Conservation (phyloP, 2,888 invertebrate genomes). For the Heteropelma amictum region DNA sequence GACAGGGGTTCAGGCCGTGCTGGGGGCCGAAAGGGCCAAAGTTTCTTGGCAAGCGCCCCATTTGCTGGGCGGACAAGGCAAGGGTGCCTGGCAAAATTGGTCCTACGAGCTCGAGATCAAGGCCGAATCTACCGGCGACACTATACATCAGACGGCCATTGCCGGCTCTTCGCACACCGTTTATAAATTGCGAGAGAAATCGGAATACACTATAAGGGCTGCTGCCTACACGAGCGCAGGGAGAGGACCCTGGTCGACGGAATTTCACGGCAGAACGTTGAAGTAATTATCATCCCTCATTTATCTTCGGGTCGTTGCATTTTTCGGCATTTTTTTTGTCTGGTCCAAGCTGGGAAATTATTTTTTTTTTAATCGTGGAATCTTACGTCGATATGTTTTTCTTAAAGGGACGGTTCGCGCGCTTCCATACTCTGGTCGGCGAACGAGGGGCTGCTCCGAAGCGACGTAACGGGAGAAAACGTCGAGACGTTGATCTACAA, state of each 20-base stretch:
- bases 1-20: slow-evolving; percentile 87
- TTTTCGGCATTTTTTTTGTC: neutral
- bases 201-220: slow-evolving; percentile 88
- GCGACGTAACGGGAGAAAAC: slow-evolving; percentile 90
- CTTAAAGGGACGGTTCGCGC: slow-evolving; percentile 79
- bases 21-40: slow-evolving; percentile 87
- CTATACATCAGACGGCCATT: slow-evolving; percentile 77
- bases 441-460: slow-evolving; percentile 86
- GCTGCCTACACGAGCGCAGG: slow-evolving; percentile 88
- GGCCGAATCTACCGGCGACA: slow-evolving; percentile 78
- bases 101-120: slow-evolving; percentile 86
- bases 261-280: slow-evolving; percentile 86
- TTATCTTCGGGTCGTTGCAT: neutral
- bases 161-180: slow-evolving; percentile 84
- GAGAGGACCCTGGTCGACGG: slow-evolving; percentile 88
- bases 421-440: slow-evolving; percentile 87
- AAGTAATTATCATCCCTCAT: slow-evolving; percentile 71
- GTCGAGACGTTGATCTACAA: slow-evolving; percentile 84
- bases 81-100: slow-evolving; percentile 87
- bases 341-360: neutral
- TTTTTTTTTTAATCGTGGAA: neutral
- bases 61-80: slow-evolving; percentile 84
- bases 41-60: slow-evolving; percentile 91
- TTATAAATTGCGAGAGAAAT: slow-evolving; percentile 85
- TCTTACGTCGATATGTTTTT: neutral